A percentile compares a stretch with the other conserved stretches of the same genome.
phyloP scores from a whole-genome alignment of 2,113 vertebrate genomes.

The Eira barbara region DNA sequence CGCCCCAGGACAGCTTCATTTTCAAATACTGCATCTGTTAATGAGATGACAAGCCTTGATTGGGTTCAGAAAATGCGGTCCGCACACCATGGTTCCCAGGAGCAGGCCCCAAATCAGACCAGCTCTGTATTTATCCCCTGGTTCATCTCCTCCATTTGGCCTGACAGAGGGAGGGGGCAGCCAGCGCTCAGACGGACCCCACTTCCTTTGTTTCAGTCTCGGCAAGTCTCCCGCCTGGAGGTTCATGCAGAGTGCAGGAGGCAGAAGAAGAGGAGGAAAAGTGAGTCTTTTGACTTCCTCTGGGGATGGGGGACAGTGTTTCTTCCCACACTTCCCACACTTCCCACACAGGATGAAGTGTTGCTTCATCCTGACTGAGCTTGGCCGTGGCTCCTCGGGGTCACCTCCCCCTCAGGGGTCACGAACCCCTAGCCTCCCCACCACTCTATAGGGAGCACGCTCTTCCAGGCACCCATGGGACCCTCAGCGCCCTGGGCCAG shows the following conservation, averaged over 20 bases:
- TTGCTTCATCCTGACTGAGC: background rate
- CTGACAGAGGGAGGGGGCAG: background rate
- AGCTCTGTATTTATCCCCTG: background rate
- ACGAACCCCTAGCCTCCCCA: background rate
- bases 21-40: background rate
- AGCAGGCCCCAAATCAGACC: background rate
- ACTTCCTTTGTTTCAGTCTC: slow-evolving; percentile 77
- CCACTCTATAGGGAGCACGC: too few relatives aligned
- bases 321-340: background rate
- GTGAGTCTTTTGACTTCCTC: slow-evolving; percentile 2
- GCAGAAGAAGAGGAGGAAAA: slow-evolving; percentile 52
- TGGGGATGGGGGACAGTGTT: background rate
- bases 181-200: background rate
- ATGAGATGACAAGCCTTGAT: background rate
- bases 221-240: slow-evolving; percentile 83
- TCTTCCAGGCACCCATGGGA: background rate
- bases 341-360: too few relatives aligned
- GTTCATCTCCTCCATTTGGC: background rate
- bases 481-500: background rate
- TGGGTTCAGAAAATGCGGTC: background rate
- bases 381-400: background rate
- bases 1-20: too few relatives aligned
- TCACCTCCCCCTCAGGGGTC: background rate
- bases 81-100: fast-evolving
- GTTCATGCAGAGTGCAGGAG: slow-evolving; percentile 75